Percentiles rank a stretch among this genome's conserved stretches.
Evolutionary conservation across 2,797 vertebrate species (phyloP).

Genomic region (Spinus pinus): DNA sequence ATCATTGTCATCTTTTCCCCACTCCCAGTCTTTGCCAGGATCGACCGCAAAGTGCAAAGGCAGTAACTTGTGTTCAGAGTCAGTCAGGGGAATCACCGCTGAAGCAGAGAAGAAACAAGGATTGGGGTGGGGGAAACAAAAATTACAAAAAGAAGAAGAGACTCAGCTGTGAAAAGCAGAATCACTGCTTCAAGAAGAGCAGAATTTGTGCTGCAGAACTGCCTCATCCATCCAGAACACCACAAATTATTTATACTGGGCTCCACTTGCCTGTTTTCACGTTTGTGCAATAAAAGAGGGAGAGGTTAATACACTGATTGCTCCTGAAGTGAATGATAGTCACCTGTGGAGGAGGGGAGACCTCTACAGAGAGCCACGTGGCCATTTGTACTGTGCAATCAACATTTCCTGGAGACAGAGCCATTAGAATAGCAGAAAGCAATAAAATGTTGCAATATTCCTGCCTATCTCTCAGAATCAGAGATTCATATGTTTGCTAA

Average conservation of each 20-base stretch:
- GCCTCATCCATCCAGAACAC: not conserved
- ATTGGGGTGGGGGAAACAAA: not conserved
- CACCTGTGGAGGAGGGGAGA: not conserved
- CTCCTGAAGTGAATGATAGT: not conserved
- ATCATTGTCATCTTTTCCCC: slow-evolving; percentile 96
- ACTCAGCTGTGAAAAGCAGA: not conserved
- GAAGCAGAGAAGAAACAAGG: slow-evolving; percentile 66
- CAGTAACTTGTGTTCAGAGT: slow-evolving; percentile 97
- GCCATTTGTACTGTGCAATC: not conserved
- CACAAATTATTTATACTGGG: not conserved
- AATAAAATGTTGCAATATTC: not conserved
- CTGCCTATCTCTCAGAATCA: not conserved
- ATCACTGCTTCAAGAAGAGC: not conserved
- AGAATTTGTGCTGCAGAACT: not conserved
- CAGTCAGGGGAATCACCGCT: slow-evolving; percentile 98
- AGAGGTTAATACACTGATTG: not conserved
- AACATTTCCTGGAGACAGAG: not conserved
- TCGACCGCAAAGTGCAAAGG: slow-evolving; percentile 97
- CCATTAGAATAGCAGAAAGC: not conserved
- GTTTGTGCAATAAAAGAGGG: not conserved
- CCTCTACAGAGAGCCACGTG: not conserved
- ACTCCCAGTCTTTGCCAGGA: slow-evolving; percentile 96
- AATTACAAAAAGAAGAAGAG: not conserved
- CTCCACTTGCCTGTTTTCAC: not conserved
- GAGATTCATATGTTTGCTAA: not conserved